Evolutionary conservation across 1,140 invertebrate species (phyloP), one percentile per base, ranked within the genome.

Genomic region (Rhopalosiphum padi): DNA sequence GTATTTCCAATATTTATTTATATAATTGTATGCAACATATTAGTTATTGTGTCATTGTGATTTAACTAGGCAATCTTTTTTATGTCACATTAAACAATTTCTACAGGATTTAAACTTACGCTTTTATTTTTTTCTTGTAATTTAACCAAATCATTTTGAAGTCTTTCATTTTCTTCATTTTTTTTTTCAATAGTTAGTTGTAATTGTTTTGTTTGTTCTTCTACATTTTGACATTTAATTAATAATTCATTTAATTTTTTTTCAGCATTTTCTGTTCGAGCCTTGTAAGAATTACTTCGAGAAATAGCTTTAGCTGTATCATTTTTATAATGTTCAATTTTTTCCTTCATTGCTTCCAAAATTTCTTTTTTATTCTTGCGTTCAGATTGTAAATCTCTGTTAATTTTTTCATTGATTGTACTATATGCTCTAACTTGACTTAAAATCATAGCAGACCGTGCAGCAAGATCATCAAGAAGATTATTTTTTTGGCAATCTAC

Each of bases 391-490:
- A 93, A 85, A 53, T 93, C 91, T n/a, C 43, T 48, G 30, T 83
- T 93, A 11, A 93, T 41, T 41, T 93, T 93, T 93, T 93, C 91
- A 93, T 93, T 93, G 2, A 93, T 93, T 18, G 48, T 37, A 93
- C 91, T 93, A 55, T 93, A 93, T 53, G 77, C 82, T 93, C 35
- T 93, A 41, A 93, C 91, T 86, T 93, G 91, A 93, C 48, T 93
- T 93, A 93, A 55, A 55, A 93, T 93, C 77, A 93, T 85, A 18
- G 91, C 91, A 41, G 91, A 93, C 55, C 91, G 68, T 37, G 82
- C 82, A 93, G 91, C 91, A 85, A 93, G 77, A 86, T 93, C 91
- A 93, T 93, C 77, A 86, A 93, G 91, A 46, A 93, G 51, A 86
- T 53, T 93, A 85, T 83, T 93, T 60, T 93, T 93, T 60, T 93